Percentiles rank a stretch among this genome's conserved stretches.
Conservation (phyloP, 2,888 invertebrate genomes). For the Pristionchus entomophagus region DNA sequence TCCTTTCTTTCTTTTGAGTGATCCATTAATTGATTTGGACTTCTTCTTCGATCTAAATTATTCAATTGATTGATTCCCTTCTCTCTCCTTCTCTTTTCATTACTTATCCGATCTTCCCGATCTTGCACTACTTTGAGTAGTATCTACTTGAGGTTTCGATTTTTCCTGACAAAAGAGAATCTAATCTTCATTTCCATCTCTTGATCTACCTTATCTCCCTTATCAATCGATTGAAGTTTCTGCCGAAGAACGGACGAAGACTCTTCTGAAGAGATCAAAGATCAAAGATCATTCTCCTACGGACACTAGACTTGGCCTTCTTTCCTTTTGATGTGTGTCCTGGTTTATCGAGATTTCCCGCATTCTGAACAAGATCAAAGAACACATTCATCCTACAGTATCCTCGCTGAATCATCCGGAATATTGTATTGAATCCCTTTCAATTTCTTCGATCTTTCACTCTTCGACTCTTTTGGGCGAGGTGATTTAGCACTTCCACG, state of each 20-base stretch:
- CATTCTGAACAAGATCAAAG: background rate
- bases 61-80: background rate
- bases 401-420: background rate
- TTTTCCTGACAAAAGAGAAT: background rate
- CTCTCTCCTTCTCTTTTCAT: background rate
- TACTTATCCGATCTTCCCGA: conserved; percentile 1
- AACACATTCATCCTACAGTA: background rate
- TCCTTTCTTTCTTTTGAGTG: background rate
- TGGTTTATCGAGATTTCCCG: background rate
- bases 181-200: background rate
- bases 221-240: background rate
- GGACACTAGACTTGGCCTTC: background rate
- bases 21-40: background rate
- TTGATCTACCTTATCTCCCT: background rate
- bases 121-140: background rate
- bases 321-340: background rate
- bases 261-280: conserved; percentile 27
- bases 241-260: background rate
- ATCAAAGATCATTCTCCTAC: background rate
- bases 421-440: background rate
- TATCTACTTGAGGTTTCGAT: background rate
- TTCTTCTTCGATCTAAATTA: background rate
- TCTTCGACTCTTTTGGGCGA: conserved; percentile 13
- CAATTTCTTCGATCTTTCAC: background rate
- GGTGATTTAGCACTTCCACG: background rate